Conservation (phyloP, 1,140 invertebrate genomes). For the Eupristina koningsbergeri region DNA sequence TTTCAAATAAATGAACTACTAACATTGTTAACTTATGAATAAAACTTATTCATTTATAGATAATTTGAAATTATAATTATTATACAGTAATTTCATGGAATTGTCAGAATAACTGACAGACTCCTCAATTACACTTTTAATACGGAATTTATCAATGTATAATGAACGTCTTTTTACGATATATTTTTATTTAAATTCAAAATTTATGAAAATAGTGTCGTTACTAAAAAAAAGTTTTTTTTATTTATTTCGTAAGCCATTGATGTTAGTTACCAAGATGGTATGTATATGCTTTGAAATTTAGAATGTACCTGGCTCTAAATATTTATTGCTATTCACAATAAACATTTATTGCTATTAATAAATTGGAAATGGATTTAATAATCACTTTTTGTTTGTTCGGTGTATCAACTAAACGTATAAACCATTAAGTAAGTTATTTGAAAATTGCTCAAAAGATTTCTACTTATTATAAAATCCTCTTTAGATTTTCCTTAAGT, state of each 20-base stretch:
- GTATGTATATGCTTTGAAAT: not conserved
- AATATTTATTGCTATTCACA: too few relatives aligned
- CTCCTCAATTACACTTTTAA: not conserved
- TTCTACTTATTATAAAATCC: not conserved
- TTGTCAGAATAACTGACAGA: not conserved
- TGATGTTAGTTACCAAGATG: not conserved
- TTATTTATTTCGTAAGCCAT: constrained; percentile 1
- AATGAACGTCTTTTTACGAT: not conserved
- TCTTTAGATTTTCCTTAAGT: not conserved
- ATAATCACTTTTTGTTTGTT: too few relatives aligned
- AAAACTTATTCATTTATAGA: too few relatives aligned
- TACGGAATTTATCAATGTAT: not conserved
- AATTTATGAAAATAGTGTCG: not conserved
- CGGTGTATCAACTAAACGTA: too few relatives aligned
- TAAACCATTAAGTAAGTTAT: not conserved
- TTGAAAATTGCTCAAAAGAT: not conserved
- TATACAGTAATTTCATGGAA: not conserved
- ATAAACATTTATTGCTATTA: too few relatives aligned
- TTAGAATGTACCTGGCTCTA: constrained; percentile 7
- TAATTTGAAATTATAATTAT: too few relatives aligned
- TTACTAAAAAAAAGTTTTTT: not conserved
- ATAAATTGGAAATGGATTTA: too few relatives aligned
- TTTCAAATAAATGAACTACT: too few relatives aligned
- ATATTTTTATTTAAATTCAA: not conserved
- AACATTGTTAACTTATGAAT: too few relatives aligned